Conservation (phyloP, 2,113 vertebrate species). For the Pogona vitticeps region DNA sequence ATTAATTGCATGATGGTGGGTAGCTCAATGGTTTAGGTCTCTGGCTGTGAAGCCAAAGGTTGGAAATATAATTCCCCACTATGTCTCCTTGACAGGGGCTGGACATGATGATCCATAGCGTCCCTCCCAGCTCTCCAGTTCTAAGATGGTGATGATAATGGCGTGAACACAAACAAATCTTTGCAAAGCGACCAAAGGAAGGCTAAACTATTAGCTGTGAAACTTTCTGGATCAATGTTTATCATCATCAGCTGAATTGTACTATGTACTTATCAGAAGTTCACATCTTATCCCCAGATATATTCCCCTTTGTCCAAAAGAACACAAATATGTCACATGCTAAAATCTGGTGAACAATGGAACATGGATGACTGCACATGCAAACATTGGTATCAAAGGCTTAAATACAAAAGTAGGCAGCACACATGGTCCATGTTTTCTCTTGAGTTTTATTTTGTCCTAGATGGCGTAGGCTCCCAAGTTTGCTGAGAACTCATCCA, state of each 20-base stretch:
- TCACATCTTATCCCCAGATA: constrained; percentile 17
- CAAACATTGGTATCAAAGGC: constrained; percentile 51
- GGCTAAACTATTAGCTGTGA: neutral
- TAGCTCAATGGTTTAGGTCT: too few relatives aligned
- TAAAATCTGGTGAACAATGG: constrained; percentile 44
- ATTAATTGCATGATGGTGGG: constrained; percentile 51
- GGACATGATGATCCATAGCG: too few relatives aligned
- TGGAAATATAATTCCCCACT: too few relatives aligned
- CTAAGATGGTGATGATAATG: too few relatives aligned
- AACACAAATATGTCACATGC: constrained; percentile 10
- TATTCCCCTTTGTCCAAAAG: constrained; percentile 22
- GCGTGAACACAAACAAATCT: constrained; percentile 47
- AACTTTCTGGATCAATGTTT: constrained; percentile 19
- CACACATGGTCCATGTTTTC: neutral
- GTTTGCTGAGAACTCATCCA: neutral
- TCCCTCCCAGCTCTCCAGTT: too few relatives aligned
- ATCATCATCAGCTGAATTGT: neutral
- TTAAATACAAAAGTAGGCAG: constrained; percentile 36
- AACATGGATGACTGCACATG: constrained; percentile 52
- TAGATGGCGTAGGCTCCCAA: neutral
- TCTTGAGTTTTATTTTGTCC: neutral
- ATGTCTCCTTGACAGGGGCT: too few relatives aligned
- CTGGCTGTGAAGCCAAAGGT: too few relatives aligned
- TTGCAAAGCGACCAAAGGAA: constrained; percentile 28
- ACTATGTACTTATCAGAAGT: constrained; percentile 12